These are phyloP conservation scores for Sebastes baramenuke DNA, from an alignment of 2,797 vertebrate genomes.

Conservation along the genomic window DNA sequence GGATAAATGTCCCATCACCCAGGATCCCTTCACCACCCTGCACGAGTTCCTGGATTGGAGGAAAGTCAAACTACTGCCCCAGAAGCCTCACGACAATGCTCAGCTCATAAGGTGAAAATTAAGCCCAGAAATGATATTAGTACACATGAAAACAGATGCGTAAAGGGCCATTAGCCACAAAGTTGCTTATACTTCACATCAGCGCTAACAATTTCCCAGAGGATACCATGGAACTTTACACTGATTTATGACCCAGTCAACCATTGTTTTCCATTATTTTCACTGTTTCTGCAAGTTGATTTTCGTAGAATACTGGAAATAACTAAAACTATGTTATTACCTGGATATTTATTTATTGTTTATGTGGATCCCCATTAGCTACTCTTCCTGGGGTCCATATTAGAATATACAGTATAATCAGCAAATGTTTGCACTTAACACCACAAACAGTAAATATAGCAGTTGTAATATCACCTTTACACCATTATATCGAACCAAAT, in stretches of 20 bases:
- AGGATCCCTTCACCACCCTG: slow-evolving; percentile 95
- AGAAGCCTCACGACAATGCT: slow-evolving; percentile 95
- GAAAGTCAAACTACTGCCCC: slow-evolving; percentile 93
- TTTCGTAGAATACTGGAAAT: neutral
- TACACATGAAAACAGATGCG: neutral
- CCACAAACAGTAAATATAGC: neutral
- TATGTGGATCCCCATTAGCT: neutral
- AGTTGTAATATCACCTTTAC: neutral
- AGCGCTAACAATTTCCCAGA: neutral
- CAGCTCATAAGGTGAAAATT: slow-evolving; percentile 92
- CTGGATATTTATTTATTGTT: neutral
- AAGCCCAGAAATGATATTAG: neutral
- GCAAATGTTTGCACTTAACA: neutral
- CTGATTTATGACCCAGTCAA: neutral
- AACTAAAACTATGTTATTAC: neutral
- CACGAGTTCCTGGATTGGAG: slow-evolving; percentile 99
- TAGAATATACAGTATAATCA: neutral
- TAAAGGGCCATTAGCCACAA: neutral
- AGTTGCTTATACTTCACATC: neutral
- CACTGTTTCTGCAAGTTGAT: neutral
- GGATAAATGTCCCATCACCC: slow-evolving; percentile 94
- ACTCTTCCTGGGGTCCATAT: neutral
- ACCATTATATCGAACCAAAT: neutral
- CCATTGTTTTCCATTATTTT: neutral
- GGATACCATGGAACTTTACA: neutral